Evolutionary conservation across 2,888 invertebrate genomes (phyloP), one percentile per base, ranked within the genome.

Genomic region (Scaptomyza reducta): DNA sequence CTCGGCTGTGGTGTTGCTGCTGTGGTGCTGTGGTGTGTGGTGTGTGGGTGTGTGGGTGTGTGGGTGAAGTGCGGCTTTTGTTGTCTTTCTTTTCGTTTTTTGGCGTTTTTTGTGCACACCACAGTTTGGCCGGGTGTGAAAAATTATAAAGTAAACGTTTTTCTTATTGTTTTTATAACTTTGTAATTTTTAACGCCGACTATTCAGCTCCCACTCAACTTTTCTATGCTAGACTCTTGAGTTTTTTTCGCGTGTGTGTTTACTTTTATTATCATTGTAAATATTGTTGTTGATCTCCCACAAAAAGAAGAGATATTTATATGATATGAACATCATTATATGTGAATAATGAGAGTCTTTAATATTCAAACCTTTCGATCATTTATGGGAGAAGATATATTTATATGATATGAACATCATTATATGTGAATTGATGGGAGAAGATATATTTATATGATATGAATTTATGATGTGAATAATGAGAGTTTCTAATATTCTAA

Each of bases 161-260:
- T 86, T 74, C 74, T 77, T 85, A 78, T 84, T 88, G 87, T 87
- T 84, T 75, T 88, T 67, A 88, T 84, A 87, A 77, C 84, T 83
- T 84, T 83, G 71, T 84, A 80, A 77, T 80, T 74, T 75, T 55
- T 73, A 67, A 70, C 68, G 68, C 82, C 69, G 49, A 38, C 25
- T 25, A 40, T 40, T 16, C 25, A 44, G 41, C 46, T 22, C 6
- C 9, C 31, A 22, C 13, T 50, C 18, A 9, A 18, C 10, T 9
- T 41, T 18, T 40, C 51, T 53, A 41, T 41, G 41, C 3, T 13
- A 22, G 31, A 22, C 14, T 29, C 5, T 16, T 54, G 40, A 1
- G 14, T 33, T 35, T 27, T 27, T 22, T 7, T 42, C 18, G 6
- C 18, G 38, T 61, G 31, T 35, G 27, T 31, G 46, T 57, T 40